Base-by-base conservation (phyloP, 2,888 invertebrate species). In the Nomada ruficornis region DNA sequence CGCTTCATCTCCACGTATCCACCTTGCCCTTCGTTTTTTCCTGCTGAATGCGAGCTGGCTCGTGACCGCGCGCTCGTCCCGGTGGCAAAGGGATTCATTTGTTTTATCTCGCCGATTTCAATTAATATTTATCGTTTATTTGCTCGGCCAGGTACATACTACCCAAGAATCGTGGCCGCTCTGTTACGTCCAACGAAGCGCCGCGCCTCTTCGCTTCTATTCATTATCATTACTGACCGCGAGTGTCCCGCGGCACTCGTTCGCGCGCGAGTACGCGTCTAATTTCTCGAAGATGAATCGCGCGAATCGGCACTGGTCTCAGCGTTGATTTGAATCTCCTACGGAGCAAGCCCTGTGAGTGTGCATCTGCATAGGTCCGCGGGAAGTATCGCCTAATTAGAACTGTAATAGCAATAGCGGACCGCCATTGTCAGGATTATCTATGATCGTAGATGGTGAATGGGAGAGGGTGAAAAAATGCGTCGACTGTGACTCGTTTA, bases 41-140 rank as follows among this genome's bases (percentile, higher is more conserved):
- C 29, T 55, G 50, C 59, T 20, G 63, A 26, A 50, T 63, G 59
- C 60, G 57, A 44, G 64, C 52, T 23, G 86, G 82, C 86, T 86
- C 88, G 89, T 86, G 88, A 86, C 88, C 85, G 77, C 36, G 82
- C 88, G 64, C 78, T 83, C 82, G 82, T 74, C 78, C 84, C 84
- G 77, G 86, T 89, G 84, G 88, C 89, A 77, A 73, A 77, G 73
- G 68, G 76, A 85, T 89, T 80, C 86, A 86, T 90, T 90, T 89
- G 85, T 89, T 84, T 89, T 85, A 84, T 89, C 89, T 81, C 82
- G 81, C 86, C 89, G 84, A 87, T 90, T 88, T 82, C 85, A 89
- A 89, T 88, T 89, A 89, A 89, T 89, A 87, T 87, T 89, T 89
- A 90, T 89, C 87, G 83, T 90, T 80, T 83, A 82, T 86, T 90